Evolutionary conservation across 2,888 invertebrate genomes (phyloP), one percentile per base, ranked within the genome.

Genomic region (Drymonia ruficornis): DNA sequence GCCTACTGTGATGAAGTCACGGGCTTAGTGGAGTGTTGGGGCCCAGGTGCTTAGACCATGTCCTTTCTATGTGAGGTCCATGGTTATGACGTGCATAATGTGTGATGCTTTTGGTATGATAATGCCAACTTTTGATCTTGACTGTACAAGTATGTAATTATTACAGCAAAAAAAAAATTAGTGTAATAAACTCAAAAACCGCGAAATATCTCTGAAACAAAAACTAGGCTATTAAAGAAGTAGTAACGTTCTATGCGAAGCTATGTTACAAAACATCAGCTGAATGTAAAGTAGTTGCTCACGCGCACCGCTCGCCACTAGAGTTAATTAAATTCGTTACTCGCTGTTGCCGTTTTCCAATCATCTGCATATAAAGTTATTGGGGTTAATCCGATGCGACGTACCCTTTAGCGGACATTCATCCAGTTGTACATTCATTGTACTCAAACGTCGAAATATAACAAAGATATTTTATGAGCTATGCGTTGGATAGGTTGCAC

Each of bases 261-360:
- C 3, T 11, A n/a, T 36, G n/a, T 36, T 40, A 40, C 16, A 16
- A 40, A 16, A 43, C 19, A 19, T 52, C 52, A 34, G 16, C 29
- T n/a, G 52, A 55, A 59, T 52, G 45, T 52, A 53, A 49, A 23
- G 49, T 47, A 54, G 40, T 53, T 49, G 54, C 56, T 59, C 52
- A 48, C 49, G 50, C 23, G 46, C 54, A 56, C 51, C 52, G 51
- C 47, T 53, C 56, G 59, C 63, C 54, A 63, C 65, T 69, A 47
- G 51, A 60, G 52, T 56, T 61, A 62, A 56, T 63, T 69, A 57
- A 61, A 60, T 59, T 61, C 68, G 52, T 13, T 29, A 43, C 52
- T 51, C 47, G 64, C 45, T 51, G 50, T 40, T 59, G 56, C 42
- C 19, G 56, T 42, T 50, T 29, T 50, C 44, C 34, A 56, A 55